phyloP scores from a whole-genome alignment of 2,888 invertebrate genomes.

The Scaptodrosophila latifasciaeformis region DNA sequence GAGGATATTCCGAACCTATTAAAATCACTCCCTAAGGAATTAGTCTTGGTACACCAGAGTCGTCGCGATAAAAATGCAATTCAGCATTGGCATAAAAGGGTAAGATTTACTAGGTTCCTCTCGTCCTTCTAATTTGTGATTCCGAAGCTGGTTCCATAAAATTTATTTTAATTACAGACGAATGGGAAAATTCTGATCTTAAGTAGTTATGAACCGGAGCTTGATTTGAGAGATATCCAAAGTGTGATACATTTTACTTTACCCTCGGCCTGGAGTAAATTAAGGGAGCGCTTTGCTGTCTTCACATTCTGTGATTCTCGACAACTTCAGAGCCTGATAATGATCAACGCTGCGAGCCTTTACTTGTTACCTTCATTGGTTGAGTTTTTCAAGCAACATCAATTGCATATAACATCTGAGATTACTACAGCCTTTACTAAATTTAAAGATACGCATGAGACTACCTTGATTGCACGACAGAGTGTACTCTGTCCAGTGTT shows the following conservation, averaged over 20 bases:
- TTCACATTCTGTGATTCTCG: neutral
- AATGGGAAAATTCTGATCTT: neutral
- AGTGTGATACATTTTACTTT: conserved; percentile 2
- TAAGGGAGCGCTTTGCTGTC: neutral
- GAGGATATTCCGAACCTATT: neutral
- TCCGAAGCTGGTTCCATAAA: neutral
- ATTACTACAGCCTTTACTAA: conserved; percentile 2
- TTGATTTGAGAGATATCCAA: neutral
- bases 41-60: neutral
- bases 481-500: neutral
- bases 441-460: neutral
- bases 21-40: neutral
- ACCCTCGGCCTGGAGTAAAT: neutral
- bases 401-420: neutral
- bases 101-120: neutral
- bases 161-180: neutral
- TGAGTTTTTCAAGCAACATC: conserved; percentile 2
- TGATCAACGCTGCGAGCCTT: neutral
- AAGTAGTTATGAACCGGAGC: neutral
- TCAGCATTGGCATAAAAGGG: conserved; percentile 1
- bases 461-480: neutral
- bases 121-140: too few relatives aligned
- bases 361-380: neutral
- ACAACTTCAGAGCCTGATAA: neutral
- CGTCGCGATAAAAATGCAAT: neutral